phyloP scores from a whole-genome alignment of 1,140 invertebrate genomes.

The Chionoecetes opilio region DNA sequence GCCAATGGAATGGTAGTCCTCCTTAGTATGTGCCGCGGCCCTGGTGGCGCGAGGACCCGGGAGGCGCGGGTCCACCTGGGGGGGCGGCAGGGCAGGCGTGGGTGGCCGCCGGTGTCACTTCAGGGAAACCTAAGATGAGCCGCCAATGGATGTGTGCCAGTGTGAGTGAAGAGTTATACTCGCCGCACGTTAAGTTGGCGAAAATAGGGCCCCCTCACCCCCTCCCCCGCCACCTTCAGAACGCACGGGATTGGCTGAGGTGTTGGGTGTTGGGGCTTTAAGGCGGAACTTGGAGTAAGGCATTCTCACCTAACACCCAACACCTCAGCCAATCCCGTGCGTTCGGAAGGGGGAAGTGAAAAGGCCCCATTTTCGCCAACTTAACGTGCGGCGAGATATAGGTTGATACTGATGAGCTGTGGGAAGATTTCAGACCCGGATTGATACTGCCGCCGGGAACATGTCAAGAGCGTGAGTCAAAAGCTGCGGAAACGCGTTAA shows the following conservation, averaged over 20 bases:
- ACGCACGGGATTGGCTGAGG: too few species aligned
- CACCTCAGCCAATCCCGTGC: too few species aligned
- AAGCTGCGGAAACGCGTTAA: not conserved
- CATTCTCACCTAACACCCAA: too few species aligned
- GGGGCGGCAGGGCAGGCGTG: not conserved
- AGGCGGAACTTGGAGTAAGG: too few species aligned
- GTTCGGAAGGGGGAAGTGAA: too few species aligned
- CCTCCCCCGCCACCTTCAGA: too few species aligned
- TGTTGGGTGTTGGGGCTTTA: too few species aligned
- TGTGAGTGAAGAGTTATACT: too few species aligned
- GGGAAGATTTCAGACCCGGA: not conserved
- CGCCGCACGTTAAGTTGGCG: too few species aligned
- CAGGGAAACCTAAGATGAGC: slow-evolving; percentile 3
- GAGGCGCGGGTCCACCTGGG: not conserved
- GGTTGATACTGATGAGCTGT: not conserved
- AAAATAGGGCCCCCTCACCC: too few species aligned
- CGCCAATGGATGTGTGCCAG: not conserved
- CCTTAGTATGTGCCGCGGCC: not conserved
- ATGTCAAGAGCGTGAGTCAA: not conserved
- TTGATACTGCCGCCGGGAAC: not conserved
- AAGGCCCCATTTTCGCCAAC: too few species aligned
- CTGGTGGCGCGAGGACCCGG: not conserved
- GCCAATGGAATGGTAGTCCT: not conserved
- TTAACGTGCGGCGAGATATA: too few species aligned
- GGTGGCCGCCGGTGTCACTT: not conserved